A percentile compares a stretch with the other conserved stretches of the same genome.
phyloP scores from a whole-genome alignment of 2,113 vertebrate genomes.

The Microtus richardsoni region DNA sequence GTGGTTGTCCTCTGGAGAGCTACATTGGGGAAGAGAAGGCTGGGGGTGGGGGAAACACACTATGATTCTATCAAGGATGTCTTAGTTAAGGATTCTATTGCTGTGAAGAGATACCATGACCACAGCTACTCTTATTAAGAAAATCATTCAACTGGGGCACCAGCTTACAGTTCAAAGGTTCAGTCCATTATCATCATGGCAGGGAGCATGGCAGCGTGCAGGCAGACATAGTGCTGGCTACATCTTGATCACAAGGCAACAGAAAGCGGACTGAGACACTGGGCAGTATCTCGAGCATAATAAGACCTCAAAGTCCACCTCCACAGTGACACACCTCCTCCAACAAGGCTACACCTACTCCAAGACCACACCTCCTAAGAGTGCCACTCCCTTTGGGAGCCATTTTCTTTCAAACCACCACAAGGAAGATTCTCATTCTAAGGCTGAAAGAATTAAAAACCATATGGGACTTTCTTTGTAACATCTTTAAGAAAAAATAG shows the following conservation, averaged over 20 bases:
- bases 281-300: neutral
- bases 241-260: neutral
- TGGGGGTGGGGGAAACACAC: neutral
- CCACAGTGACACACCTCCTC: neutral
- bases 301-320: neutral
- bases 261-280: neutral
- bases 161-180: neutral
- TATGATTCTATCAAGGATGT: neutral
- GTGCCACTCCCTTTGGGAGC: neutral
- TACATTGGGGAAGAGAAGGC: no score
- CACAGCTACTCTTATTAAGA: neutral
- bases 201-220: neutral
- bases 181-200: neutral
- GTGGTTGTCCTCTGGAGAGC: neutral
- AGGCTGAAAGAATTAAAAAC: neutral
- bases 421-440: neutral
- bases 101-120: neutral
- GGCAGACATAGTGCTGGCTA: neutral
- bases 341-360: neutral
- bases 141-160: neutral
- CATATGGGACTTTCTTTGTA: neutral
- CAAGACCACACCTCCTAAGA: neutral
- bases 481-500: neutral
- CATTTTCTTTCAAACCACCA: neutral
- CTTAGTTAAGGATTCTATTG: neutral